Percentiles rank a stretch among this genome's conserved stretches.
phyloP scores from a whole-genome alignment of 2,113 vertebrate species.

The Hippocampus guttulatus region DNA sequence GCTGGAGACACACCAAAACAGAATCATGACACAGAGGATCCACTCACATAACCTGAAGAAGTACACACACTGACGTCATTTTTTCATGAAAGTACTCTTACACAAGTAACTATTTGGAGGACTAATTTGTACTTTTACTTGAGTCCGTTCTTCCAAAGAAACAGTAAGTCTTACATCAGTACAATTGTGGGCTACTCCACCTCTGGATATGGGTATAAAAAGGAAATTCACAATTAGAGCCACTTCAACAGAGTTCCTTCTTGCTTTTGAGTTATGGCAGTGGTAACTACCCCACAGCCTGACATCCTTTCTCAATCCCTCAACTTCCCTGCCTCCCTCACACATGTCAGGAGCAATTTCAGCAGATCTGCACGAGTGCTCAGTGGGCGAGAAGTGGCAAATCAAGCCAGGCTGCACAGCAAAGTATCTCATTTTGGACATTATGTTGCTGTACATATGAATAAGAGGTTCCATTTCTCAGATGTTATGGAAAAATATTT shows the following conservation, averaged over 20 bases:
- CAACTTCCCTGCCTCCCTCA: constrained; percentile 25
- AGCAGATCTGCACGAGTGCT: constrained; percentile 30
- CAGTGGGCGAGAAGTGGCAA: constrained; percentile 32
- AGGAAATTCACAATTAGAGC: not conserved
- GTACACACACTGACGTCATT: too few relatives aligned
- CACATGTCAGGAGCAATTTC: constrained; percentile 36
- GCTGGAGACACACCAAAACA: too few relatives aligned
- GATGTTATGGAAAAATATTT: not conserved
- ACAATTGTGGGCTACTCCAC: too few relatives aligned
- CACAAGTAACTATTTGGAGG: too few relatives aligned
- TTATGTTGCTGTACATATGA: not conserved
- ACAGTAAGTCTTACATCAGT: too few relatives aligned
- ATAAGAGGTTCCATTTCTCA: not conserved
- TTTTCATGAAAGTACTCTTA: too few relatives aligned
- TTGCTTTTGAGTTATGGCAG: not conserved
- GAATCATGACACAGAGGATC: too few relatives aligned
- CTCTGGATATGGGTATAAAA: not conserved
- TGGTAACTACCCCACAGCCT: constrained; percentile 25
- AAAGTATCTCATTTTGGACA: constrained; percentile 20
- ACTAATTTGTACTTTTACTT: too few relatives aligned
- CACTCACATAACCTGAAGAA: too few relatives aligned
- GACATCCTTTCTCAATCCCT: constrained; percentile 26
- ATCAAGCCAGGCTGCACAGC: constrained; percentile 12
- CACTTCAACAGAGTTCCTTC: not conserved
- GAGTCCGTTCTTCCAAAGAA: too few relatives aligned